Conservation (phyloP, 2,888 invertebrate species). For the Amiota minor region DNA sequence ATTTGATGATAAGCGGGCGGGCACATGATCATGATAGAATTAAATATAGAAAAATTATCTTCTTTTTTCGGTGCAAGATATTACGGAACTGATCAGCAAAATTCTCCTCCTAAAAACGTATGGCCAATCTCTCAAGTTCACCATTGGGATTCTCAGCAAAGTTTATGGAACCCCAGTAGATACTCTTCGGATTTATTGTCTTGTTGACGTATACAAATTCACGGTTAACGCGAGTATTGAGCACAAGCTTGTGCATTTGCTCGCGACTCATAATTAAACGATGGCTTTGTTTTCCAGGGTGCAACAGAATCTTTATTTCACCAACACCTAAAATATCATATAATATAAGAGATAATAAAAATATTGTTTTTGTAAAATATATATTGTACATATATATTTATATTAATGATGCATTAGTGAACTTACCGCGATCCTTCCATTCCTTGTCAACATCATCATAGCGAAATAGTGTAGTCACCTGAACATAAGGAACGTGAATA, state of each 20-base stretch:
- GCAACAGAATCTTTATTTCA: constrained; percentile 88
- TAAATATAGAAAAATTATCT: background rate
- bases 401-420: background rate
- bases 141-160: constrained; percentile 80
- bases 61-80: constrained; percentile 69
- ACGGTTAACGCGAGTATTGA: constrained; percentile 81
- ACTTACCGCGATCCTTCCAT: constrained; percentile 91
- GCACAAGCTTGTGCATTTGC: constrained; percentile 86
- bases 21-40: no score
- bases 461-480: constrained; percentile 82
- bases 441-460: constrained; percentile 82
- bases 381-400: no score
- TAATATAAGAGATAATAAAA: background rate
- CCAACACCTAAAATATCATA: constrained; percentile 78
- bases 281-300: constrained; percentile 81
- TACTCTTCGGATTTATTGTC: constrained; percentile 81
- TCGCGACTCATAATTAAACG: constrained; percentile 91
- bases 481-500: constrained; percentile 14
- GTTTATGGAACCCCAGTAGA: constrained; percentile 86
- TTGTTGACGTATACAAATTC: constrained; percentile 78
- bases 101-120: constrained; percentile 82
- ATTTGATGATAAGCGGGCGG: no score
- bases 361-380: background rate
- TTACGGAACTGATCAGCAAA: constrained; percentile 78
- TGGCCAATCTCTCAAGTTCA: constrained; percentile 83